Percentiles rank a stretch among this genome's conserved stretches.
These are phyloP conservation scores for Cephus cinctus DNA, from an alignment of 1,140 invertebrate species.

Conservation along the genomic window DNA sequence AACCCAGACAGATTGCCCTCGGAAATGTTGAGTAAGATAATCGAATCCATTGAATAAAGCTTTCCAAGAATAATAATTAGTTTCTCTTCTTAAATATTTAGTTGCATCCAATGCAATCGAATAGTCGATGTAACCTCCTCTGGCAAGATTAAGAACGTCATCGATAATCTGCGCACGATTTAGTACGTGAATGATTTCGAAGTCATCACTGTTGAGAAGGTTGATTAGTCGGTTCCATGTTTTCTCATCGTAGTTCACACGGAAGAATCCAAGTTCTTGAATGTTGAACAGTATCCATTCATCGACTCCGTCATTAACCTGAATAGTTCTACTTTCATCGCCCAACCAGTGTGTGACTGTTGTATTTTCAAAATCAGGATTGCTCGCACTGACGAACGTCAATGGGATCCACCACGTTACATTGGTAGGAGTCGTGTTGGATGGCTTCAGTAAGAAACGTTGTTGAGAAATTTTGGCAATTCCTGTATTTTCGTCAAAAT, in stretches of 20 bases:
- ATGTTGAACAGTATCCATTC: conserved; percentile 47
- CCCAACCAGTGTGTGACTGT: conserved; percentile 44
- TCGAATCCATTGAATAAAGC: conserved; percentile 60
- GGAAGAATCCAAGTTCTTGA: conserved; percentile 48
- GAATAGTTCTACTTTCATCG: conserved; percentile 28
- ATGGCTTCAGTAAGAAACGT: neutral
- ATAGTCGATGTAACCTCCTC: conserved; percentile 43
- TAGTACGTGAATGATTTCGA: conserved; percentile 40
- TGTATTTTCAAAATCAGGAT: conserved; percentile 41
- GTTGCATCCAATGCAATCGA: conserved; percentile 57
- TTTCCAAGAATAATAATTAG: conserved; percentile 66
- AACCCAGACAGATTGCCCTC: no score
- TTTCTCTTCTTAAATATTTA: conserved; percentile 61
- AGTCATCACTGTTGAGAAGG: conserved; percentile 20
- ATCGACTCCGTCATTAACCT: conserved; percentile 17
- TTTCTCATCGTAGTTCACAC: conserved; percentile 54
- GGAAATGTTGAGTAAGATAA: conserved; percentile 57
- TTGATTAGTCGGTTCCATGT: conserved; percentile 48
- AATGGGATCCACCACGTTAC: conserved; percentile 56
- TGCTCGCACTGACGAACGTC: conserved; percentile 45
- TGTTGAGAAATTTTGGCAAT: conserved; percentile 21
- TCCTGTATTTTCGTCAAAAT: conserved; percentile 27
- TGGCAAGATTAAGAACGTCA: conserved; percentile 64
- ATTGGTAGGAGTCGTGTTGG: conserved; percentile 5
- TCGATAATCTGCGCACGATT: conserved; percentile 68